Conservation (phyloP, 2,797 vertebrate species). For the Hydrocynus forskahlii region DNA sequence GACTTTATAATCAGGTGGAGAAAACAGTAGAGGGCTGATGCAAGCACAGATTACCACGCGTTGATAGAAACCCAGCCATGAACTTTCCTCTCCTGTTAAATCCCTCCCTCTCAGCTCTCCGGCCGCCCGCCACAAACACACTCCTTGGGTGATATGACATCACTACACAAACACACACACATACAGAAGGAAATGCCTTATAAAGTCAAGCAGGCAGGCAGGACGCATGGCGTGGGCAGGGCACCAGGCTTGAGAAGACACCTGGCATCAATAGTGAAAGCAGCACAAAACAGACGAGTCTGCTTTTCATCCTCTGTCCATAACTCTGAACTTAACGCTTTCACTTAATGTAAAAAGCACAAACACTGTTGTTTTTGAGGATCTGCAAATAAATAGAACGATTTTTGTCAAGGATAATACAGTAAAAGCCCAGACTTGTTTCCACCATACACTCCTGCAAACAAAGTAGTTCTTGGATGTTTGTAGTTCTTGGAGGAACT, state of each 20-base stretch:
- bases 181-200: slow-evolving; percentile 77
- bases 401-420: too few species aligned
- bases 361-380: background rate
- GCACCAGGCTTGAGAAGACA: slow-evolving; percentile 58
- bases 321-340: slow-evolving; percentile 27
- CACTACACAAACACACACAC: slow-evolving; percentile 61
- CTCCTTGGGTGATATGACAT: slow-evolving; percentile 67
- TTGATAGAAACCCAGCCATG: slow-evolving; percentile 61
- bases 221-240: slow-evolving; percentile 49
- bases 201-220: slow-evolving; percentile 72
- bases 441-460: too few species aligned
- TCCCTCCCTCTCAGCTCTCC: slow-evolving; percentile 48
- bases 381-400: background rate
- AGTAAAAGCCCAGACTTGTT: too few species aligned
- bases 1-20: background rate
- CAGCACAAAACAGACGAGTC: slow-evolving; percentile 36
- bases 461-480: too few species aligned
- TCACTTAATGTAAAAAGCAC: background rate
- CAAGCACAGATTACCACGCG: slow-evolving; percentile 52
- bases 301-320: background rate
- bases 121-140: slow-evolving; percentile 32
- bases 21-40: slow-evolving; percentile 41
- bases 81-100: slow-evolving; percentile 61
- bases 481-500: too few species aligned
- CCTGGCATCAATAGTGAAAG: slow-evolving; percentile 43